Percentiles rank a stretch among this genome's conserved stretches.
These are phyloP conservation scores for Drosophila phalerata DNA, from an alignment of 2,888 invertebrate species.

Conservation along the genomic window DNA sequence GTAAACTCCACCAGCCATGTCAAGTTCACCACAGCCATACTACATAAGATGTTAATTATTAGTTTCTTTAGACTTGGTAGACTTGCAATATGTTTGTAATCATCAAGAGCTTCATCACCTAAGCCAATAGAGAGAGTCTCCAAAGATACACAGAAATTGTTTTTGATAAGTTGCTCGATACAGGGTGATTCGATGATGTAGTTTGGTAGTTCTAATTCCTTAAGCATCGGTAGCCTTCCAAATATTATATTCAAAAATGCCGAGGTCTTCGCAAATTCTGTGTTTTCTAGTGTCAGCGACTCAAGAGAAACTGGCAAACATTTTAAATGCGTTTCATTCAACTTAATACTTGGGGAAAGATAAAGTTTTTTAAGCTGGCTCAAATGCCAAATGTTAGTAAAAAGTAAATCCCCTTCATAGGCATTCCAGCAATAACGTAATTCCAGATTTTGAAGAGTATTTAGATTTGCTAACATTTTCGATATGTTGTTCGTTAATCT, in stretches of 20 bases:
- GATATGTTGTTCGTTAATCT: slow-evolving; percentile 19
- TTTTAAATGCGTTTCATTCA: background rate
- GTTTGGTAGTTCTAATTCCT: slow-evolving; percentile 14
- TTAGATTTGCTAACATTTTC: slow-evolving; percentile 36
- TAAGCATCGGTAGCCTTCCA: slow-evolving; percentile 19
- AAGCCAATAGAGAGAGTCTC: slow-evolving; percentile 36
- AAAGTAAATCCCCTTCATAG: slow-evolving; percentile 21
- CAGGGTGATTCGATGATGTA: background rate
- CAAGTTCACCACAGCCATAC: too few species aligned
- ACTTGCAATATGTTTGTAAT: slow-evolving; percentile 45
- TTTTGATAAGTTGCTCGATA: background rate
- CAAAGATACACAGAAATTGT: slow-evolving; percentile 9
- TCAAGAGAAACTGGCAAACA: slow-evolving; percentile 29
- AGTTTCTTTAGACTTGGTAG: slow-evolving; percentile 54
- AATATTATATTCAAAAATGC: background rate
- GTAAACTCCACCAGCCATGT: slow-evolving; percentile 29
- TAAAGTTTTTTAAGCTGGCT: slow-evolving; percentile 38
- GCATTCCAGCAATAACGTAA: slow-evolving; percentile 25
- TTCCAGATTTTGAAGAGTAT: slow-evolving; percentile 27
- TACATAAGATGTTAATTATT: too few species aligned
- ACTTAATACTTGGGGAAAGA: background rate
- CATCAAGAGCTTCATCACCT: background rate
- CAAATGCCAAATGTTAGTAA: slow-evolving; percentile 7
- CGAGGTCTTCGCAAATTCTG: background rate
- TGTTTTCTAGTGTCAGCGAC: slow-evolving; percentile 26